Evolutionary conservation across 2,888 invertebrate species (phyloP).

Genomic region (Trichogramma evanescens): DNA sequence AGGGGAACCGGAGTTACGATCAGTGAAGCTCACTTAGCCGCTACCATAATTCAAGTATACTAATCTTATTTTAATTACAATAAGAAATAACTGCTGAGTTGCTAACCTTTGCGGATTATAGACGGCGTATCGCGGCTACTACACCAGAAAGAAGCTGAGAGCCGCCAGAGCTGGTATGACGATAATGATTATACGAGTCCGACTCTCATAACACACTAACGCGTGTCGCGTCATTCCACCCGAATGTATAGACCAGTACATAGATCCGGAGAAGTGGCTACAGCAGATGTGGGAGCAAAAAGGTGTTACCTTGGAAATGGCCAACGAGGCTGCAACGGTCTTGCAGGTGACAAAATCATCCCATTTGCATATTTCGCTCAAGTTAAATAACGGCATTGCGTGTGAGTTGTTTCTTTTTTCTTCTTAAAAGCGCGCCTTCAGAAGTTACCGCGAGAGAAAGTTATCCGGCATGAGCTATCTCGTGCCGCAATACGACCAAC

Average conservation of each 20-base stretch:
- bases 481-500: too few species aligned
- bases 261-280: constrained; percentile 25
- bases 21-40: constrained; percentile 30
- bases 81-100: not conserved
- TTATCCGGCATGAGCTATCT: not conserved
- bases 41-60: constrained; percentile 34
- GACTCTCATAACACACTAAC: not conserved
- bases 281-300: constrained; percentile 34
- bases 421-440: not conserved
- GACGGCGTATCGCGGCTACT: constrained; percentile 17
- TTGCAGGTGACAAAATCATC: constrained; percentile 30
- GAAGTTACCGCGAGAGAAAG: not conserved
- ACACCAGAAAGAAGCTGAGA: constrained; percentile 4
- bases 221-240: not conserved
- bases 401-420: not conserved
- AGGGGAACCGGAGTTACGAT: constrained; percentile 33
- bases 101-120: not conserved
- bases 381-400: not conserved
- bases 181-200: not conserved
- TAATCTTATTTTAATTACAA: not conserved
- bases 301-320: constrained; percentile 26
- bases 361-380: not conserved
- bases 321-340: constrained; percentile 32
- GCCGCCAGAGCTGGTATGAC: not conserved
- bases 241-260: too few species aligned